A percentile compares a stretch with the other conserved stretches of the same genome.
phyloP scores from a whole-genome alignment of 2,888 invertebrate species.

The Digitonthophagus gazella region DNA sequence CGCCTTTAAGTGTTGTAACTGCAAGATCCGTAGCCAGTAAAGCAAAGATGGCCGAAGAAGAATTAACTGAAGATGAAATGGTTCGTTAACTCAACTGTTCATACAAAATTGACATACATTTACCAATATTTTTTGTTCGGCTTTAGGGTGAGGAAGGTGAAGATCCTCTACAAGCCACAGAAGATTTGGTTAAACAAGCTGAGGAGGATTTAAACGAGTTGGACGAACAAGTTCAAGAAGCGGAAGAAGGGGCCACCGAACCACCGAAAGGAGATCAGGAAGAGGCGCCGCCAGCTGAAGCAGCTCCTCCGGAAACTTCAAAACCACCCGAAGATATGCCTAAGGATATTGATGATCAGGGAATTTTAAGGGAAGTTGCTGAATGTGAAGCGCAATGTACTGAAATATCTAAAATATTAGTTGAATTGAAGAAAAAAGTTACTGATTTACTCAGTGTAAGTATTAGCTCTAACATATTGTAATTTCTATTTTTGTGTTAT shows the following conservation, averaged over 20 bases:
- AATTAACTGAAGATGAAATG: slow-evolving; percentile 17
- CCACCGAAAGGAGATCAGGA: too few relatives aligned
- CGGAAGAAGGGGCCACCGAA: too few relatives aligned
- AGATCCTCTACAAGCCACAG: slow-evolving; percentile 44
- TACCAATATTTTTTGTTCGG: slow-evolving; percentile 3
- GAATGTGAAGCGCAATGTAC: slow-evolving; percentile 53
- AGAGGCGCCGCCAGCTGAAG: not conserved
- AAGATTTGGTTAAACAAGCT: slow-evolving; percentile 43
- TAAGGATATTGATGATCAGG: slow-evolving; percentile 29
- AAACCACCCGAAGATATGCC: not conserved
- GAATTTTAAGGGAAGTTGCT: slow-evolving; percentile 51
- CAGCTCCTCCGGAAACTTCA: not conserved
- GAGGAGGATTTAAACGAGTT: slow-evolving; percentile 42
- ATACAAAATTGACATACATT: not conserved
- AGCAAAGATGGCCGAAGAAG: slow-evolving; percentile 26
- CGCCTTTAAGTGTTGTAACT: slow-evolving; percentile 33
- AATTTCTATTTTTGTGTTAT: too few relatives aligned
- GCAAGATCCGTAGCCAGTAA: slow-evolving; percentile 15
- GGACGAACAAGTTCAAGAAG: slow-evolving; percentile 41
- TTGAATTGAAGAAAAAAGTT: slow-evolving; percentile 48
- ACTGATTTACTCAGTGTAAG: slow-evolving; percentile 47
- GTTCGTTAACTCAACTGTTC: not conserved
- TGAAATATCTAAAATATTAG: slow-evolving; percentile 52
- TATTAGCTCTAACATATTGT: slow-evolving; percentile 1
- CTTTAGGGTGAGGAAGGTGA: slow-evolving; percentile 20